A percentile compares a stretch with the other conserved stretches of the same genome.
These are phyloP conservation scores for Mixornis gularis DNA, from an alignment of 2,113 vertebrate species.

Conservation along the genomic window DNA sequence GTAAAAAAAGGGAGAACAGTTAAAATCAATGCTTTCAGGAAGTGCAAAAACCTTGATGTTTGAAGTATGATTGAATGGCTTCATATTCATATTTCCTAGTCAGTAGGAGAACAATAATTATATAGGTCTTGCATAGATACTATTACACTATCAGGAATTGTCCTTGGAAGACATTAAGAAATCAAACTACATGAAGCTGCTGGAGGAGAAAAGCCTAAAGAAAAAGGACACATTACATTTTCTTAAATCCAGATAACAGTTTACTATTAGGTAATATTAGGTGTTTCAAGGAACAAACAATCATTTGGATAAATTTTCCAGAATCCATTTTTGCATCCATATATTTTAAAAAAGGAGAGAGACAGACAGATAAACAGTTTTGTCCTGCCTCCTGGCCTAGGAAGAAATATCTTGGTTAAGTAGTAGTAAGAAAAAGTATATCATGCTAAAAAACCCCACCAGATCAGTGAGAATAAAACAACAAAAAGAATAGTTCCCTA, in stretches of 20 bases:
- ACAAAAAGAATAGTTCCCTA: slow-evolving; percentile 71
- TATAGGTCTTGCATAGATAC: neutral
- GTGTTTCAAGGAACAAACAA: neutral
- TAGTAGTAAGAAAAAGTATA: slow-evolving; percentile 8
- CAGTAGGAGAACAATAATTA: neutral
- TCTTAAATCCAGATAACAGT: neutral
- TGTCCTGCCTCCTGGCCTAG: neutral
- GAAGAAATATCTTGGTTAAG: slow-evolving; percentile 31
- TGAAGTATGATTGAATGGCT: neutral
- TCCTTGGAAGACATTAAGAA: neutral
- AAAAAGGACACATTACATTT: neutral
- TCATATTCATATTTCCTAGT: neutral
- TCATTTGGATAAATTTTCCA: neutral
- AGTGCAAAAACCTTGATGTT: neutral
- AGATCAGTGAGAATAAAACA: slow-evolving; percentile 72
- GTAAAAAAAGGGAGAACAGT: neutral
- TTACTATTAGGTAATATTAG: neutral
- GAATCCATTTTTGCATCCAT: neutral
- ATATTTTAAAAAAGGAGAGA: neutral
- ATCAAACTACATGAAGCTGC: neutral
- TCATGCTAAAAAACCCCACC: slow-evolving; percentile 17
- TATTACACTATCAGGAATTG: neutral
- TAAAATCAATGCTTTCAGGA: neutral
- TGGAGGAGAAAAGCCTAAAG: neutral
- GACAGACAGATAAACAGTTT: neutral